Percentiles rank a stretch among this genome's conserved stretches.
Evolutionary conservation across 2,888 invertebrate species (phyloP).

Genomic region (Hemicrepidius hirtus): DNA sequence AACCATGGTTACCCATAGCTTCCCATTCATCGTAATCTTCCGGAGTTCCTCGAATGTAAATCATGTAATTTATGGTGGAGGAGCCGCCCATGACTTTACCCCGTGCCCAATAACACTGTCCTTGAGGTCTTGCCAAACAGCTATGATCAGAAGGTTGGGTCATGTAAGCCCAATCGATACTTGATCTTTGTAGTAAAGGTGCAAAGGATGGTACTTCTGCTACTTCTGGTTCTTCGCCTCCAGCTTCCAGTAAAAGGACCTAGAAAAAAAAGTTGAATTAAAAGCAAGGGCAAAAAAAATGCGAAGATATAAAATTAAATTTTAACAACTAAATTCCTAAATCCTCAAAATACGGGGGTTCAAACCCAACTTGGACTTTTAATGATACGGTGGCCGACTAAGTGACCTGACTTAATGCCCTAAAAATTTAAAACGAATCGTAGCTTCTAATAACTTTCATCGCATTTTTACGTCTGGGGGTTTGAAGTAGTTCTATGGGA

Average conservation of each 20-base stretch:
- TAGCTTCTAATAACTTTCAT: too few relatives aligned
- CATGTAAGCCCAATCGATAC: slow-evolving; percentile 82
- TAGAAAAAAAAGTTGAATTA: slow-evolving; percentile 63
- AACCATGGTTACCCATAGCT: slow-evolving; percentile 77
- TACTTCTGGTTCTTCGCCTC: slow-evolving; percentile 79
- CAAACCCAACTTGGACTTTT: too few relatives aligned
- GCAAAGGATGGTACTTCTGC: slow-evolving; percentile 81
- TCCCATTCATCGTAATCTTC: slow-evolving; percentile 81
- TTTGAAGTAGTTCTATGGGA: too few relatives aligned
- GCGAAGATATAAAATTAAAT: too few relatives aligned
- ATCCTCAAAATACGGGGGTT: too few relatives aligned
- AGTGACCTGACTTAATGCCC: too few relatives aligned
- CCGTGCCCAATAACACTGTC: slow-evolving; percentile 77
- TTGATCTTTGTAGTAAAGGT: slow-evolving; percentile 76
- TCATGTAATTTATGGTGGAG: slow-evolving; percentile 80
- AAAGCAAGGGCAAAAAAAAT: too few relatives aligned
- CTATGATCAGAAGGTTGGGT: slow-evolving; percentile 79
- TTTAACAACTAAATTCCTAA: too few relatives aligned
- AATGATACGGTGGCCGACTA: too few relatives aligned
- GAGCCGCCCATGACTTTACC: slow-evolving; percentile 82
- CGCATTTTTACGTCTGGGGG: too few relatives aligned
- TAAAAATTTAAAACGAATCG: too few relatives aligned
- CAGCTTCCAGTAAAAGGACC: slow-evolving; percentile 81
- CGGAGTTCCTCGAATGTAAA: slow-evolving; percentile 77
- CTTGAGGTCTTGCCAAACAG: slow-evolving; percentile 76